Evolutionary conservation across 2,797 vertebrate genomes (phyloP), one percentile per base, ranked within the genome.

Genomic region (Phrynocephalus guinanensis): DNA sequence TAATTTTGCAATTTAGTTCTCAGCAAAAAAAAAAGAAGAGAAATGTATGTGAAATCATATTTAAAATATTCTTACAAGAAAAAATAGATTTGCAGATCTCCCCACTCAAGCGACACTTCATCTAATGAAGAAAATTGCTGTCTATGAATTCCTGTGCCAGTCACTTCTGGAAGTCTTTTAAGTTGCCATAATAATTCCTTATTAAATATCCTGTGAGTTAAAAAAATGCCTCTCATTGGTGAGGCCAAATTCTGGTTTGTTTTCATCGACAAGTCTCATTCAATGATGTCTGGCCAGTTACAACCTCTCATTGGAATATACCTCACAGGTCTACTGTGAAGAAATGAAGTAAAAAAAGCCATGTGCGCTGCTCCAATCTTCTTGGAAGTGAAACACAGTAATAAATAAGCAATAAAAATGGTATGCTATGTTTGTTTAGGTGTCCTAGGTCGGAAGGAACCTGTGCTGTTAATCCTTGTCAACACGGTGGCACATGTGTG

Each of bases 391-490:
- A 5, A 6, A 22, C 3, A 67, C 48, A 18, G n/a, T 50, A 66
- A 52, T 44, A 60, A 79, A 48, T 30, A 72, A 63, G 18, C 18
- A 68, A 6, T 83, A 67, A 68, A 56, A 68, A 26, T 50, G 38
- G 5, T 0, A 75, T 85, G 1, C 67, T 90, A 72, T 79, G 0
- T 79, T 93, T 86, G 66, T 96, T 93, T 91, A 99, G 99, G 91
- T 99, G 99, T 90, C 98, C 98, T 75, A 97, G 99, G 93, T 96
- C 98, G 71, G 99, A 99, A 96, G 98, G 98, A 0, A 98, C 97
- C 68, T 99, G 99, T 94, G 94, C 95, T 0, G 90, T 96, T 84
- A 98, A 90, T 92, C 98, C 98, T 88, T 99, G 99, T 94, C 97
- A 99, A 86, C 98, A 99, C 0, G 98, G 98, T 20, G 98, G 98